Evolutionary conservation across 2,888 invertebrate species (phyloP), one percentile per base, ranked within the genome.

Genomic region (Bunonema sp.): DNA sequence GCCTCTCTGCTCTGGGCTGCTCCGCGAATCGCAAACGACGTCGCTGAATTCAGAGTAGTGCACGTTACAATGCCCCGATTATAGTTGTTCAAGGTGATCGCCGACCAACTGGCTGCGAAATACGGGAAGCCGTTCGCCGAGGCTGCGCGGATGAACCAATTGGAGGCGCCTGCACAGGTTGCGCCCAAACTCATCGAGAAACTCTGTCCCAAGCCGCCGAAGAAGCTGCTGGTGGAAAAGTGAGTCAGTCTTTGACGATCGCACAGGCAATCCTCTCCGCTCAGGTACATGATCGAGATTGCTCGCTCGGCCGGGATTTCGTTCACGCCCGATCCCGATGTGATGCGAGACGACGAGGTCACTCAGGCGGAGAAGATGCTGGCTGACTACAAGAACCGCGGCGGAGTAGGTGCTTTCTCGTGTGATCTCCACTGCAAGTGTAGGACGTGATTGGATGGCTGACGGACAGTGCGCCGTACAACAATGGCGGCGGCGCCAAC

Each of bases 1-100:
- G 84, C 88, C 1, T 88, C 82, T 57, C 74, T 91, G n/a, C 79
- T 99, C 47, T 97, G 97, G 97, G 87, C 85, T 1, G 82, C 91
- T 10, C 91, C 93, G 0, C 77, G 93, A 35, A 76, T 97, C 63
- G 71, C 72, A 40, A 69, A 74, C 16, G 77, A 77, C 54, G 69
- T 75, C 22, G 52, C 56, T 7, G 70, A 70, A 49, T 59, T 70
- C 43, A 68, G 68, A 52, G 61, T 60, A 39, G 12, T n/a, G 8
- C 5, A 40, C 12, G 20, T 20, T 20, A 20, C 12, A 4, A 15
- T 19, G 20, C 15, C 34, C 19, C 24, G 18, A 26, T 37, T 15
- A 34, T 20, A 16, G 4, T 19, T 78, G 63, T 64, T 80, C 49
- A 77, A 79, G 70, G 75, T 84, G 0, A 82, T 97, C 58, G 79